A percentile compares a stretch with the other conserved stretches of the same genome.
Evolutionary conservation across 2,888 invertebrate species (phyloP).

Genomic region (Acleris holmiana): DNA sequence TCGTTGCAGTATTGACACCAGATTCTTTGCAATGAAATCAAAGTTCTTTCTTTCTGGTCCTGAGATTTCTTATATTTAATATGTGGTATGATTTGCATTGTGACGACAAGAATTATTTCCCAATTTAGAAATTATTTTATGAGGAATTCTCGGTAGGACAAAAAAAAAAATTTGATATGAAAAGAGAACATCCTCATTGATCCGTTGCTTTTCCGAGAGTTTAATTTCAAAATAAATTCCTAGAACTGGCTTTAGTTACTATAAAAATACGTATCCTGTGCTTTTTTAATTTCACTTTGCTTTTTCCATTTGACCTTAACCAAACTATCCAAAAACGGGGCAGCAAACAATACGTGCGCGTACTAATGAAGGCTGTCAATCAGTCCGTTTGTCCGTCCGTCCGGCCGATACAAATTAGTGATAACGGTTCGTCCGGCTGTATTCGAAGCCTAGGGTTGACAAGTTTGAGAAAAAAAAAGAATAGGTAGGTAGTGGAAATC

Average conservation of each 20-base stretch:
- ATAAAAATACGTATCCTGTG: neutral
- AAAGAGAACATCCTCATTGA: too few relatives aligned
- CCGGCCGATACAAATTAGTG: conserved; percentile 39
- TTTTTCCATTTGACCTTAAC: conserved; percentile 13
- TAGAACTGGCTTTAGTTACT: neutral
- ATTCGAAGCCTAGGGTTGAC: conserved; percentile 23
- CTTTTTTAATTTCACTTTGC: neutral
- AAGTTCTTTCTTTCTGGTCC: too few relatives aligned
- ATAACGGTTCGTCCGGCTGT: conserved; percentile 34
- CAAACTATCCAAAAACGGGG: conserved; percentile 31
- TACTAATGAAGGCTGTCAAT: conserved; percentile 77
- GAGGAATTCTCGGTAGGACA: too few relatives aligned
- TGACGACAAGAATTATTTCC: too few relatives aligned
- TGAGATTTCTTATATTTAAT: too few relatives aligned
- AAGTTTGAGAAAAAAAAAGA: neutral
- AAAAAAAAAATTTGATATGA: too few relatives aligned
- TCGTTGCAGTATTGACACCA: too few relatives aligned
- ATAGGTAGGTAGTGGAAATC: too few relatives aligned
- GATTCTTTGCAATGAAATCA: too few relatives aligned
- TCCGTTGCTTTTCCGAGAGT: too few relatives aligned
- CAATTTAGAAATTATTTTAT: too few relatives aligned
- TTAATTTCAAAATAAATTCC: neutral
- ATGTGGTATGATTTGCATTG: too few relatives aligned
- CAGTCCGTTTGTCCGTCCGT: conserved; percentile 66
- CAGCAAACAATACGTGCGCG: conserved; percentile 34